Evolutionary conservation across 2,113 vertebrate genomes (phyloP), one percentile per base, ranked within the genome.

Genomic region (Lophura nycthemera): DNA sequence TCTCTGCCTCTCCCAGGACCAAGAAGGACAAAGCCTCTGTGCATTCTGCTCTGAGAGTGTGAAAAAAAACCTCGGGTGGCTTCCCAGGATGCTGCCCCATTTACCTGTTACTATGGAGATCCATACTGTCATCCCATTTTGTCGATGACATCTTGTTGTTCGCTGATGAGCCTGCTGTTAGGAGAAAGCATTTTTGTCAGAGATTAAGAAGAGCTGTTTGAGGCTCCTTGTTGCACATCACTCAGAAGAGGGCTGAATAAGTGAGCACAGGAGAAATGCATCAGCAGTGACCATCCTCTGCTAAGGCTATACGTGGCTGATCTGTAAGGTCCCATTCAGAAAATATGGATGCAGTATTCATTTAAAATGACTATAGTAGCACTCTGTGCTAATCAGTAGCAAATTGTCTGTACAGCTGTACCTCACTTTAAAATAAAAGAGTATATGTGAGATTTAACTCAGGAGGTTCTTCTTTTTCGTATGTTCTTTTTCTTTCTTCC

Each of bases 91-190:
- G 36, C 71, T 80, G 30, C 72, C 69, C 79, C 56, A 42, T 22
- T 70, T 87, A 50, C 17, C 76, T 8, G 29, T 86, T 91, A 56
- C 87, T 90, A 93, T 61, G 90, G 70, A 89, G 50, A 83, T 77
- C 60, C 63, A 50, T 67, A 94, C 66, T 96, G 80, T 71, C 88
- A 89, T 83, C 36, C 56, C 59, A 85, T 34, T 67, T 92, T 64
- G 42, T 56, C 87, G 54, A 78, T 45, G 78, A 74, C 66, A 84
- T 94, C 92, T 65, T 67, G 34, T 77, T 93, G 27, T 86, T 90
- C 65, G 8, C 63, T 71, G 43, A 42, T 17, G 67, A 61, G 88
- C 47, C 56, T 83, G 93, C 92, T 93, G 70, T 79, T 75, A 71
- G 65, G 30, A 88, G 75, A 88, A 90, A 69, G 30, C 45, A 54